Evolutionary conservation across 2,113 vertebrate genomes (phyloP).

Genomic region (Lipophrys pholis): DNA sequence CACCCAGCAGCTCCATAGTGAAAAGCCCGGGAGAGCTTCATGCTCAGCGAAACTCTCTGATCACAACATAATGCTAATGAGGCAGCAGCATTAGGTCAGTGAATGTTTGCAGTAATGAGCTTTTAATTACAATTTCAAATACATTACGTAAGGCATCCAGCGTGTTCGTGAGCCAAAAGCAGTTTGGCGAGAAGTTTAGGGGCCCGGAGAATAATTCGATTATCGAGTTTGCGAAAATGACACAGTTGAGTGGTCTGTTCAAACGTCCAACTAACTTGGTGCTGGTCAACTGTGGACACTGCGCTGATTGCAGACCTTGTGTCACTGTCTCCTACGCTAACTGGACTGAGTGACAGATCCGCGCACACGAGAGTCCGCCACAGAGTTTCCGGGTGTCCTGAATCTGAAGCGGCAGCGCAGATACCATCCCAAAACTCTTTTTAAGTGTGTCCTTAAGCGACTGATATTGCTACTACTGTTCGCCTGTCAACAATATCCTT

Average conservation of each 20-base stretch:
- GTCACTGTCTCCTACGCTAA: constrained; percentile 13
- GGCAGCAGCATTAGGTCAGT: constrained; percentile 25
- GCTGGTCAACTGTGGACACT: constrained; percentile 5
- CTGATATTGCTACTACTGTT: constrained; percentile 16
- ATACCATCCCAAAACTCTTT: background rate
- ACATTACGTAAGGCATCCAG: constrained; percentile 49
- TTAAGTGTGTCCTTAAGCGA: constrained; percentile 29
- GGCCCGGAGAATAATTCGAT: constrained; percentile 51
- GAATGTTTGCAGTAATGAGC: constrained; percentile 54
- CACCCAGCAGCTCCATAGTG: background rate
- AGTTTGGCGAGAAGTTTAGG: constrained; percentile 37
- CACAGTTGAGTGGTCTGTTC: constrained; percentile 58
- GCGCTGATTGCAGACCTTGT: constrained; percentile 20
- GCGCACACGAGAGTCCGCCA: constrained; percentile 29
- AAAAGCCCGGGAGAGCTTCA: constrained; percentile 2
- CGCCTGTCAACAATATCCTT: constrained; percentile 37
- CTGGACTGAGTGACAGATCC: constrained; percentile 29
- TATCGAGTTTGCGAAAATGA: constrained; percentile 43
- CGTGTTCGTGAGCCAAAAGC: constrained; percentile 32
- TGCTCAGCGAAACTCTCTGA: background rate
- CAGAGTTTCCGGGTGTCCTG: background rate
- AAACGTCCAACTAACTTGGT: constrained; percentile 22
- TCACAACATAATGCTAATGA: constrained; percentile 54
- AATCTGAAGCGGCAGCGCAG: constrained; percentile 10
- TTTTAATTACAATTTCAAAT: constrained; percentile 63